Percentiles rank a stretch among this genome's conserved stretches.
These are phyloP conservation scores for Lumbricus terrestris DNA, from an alignment of 2,888 invertebrate genomes.

Conservation along the genomic window DNA sequence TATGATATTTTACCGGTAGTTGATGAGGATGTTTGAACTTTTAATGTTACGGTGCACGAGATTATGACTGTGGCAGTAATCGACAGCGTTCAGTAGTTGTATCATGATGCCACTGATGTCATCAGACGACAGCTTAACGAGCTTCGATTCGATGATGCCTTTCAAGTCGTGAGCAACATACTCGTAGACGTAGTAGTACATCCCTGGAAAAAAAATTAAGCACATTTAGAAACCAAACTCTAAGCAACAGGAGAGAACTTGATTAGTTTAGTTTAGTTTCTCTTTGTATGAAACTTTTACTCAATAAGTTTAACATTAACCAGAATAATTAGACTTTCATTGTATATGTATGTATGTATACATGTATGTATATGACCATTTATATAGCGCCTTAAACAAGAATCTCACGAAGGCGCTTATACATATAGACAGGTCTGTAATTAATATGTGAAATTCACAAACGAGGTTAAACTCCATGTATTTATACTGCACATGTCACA, in stretches of 20 bases:
- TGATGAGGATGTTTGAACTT: conserved; percentile 6
- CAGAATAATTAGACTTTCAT: background rate
- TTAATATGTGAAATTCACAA: background rate
- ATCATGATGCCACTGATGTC: background rate
- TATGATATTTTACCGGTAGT: background rate
- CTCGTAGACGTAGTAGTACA: conserved; percentile 7
- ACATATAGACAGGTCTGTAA: too few relatives aligned
- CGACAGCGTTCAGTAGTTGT: background rate
- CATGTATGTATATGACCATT: too few relatives aligned
- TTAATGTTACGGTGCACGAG: conserved; percentile 4
- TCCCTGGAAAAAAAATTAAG: background rate
- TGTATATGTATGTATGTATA: too few relatives aligned
- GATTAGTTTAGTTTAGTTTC: background rate
- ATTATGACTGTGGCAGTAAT: conserved; percentile 11
- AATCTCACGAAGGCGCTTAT: too few relatives aligned
- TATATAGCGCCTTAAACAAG: too few relatives aligned
- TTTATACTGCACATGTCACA: too few relatives aligned
- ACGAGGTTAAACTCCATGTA: background rate
- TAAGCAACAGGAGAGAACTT: background rate
- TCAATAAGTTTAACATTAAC: background rate
- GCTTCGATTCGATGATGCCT: background rate
- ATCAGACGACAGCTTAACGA: background rate
- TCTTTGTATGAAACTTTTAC: background rate
- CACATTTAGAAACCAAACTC: background rate
- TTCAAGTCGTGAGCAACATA: conserved; percentile 16